Base-by-base conservation (phyloP, 2,797 vertebrate species). In the Epinephelus awoara region DNA sequence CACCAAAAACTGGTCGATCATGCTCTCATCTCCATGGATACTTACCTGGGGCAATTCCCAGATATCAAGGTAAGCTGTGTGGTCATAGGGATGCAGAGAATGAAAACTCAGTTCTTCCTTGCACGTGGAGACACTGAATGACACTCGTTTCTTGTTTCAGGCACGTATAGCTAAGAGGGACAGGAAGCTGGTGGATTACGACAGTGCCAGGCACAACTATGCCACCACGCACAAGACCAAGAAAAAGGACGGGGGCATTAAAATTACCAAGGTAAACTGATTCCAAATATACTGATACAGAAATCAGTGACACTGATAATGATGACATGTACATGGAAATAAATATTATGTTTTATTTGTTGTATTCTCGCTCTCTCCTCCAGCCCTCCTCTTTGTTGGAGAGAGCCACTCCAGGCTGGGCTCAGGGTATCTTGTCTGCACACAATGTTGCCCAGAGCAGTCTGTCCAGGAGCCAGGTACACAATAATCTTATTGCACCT, bases 1-100 rank as follows among this genome's bases (percentile, higher is more conserved):
- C 98, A 99, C 88, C 98, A 99, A 94, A 99, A 99, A 89, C 90
- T 99, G 83, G 98, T 99, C n/a, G 98, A 99, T 93, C 97, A 99
- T 77, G 97, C 98, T 0, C 96, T 99, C 68, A 97, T 99, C 81
- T 99, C 98, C 70, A 98, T 99, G 97, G 98, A 99, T 92, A 99
- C 98, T 0, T 99, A 99, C 91, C 95, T 99, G 79, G 98, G 98
- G 74, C 98, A 99, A 88, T 99, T 99, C 88, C 98, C 98, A 5
- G 98, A 99, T 87, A 99, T 99, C 89, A 99, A 97, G 95, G 98
- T 99, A 92, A 85, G 91, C 19, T 27, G 25, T 44, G 44, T 13
- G 21, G 6, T 42, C 6, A 40, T 0, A 19, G 1, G 23, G 23
- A 23, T 23, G 23, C 23, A 23, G 23, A 23, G 23, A 23, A 23